A percentile compares a stretch with the other conserved stretches of the same genome.
These are phyloP conservation scores for Phrynocephalus versicolor DNA, from an alignment of 2,113 vertebrate species.

Conservation along the genomic window DNA sequence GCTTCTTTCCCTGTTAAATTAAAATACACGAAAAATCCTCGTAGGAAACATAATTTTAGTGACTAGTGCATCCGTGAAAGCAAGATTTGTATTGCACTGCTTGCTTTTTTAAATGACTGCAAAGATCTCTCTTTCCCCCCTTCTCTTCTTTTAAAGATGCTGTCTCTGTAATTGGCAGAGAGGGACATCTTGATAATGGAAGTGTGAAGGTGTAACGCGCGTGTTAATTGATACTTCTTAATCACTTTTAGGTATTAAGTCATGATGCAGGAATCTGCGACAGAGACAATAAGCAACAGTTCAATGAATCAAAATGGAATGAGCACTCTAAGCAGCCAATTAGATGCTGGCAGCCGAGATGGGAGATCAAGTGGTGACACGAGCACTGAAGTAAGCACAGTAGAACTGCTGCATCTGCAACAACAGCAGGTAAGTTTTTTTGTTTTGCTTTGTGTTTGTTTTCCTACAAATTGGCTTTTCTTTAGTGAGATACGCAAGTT, in stretches of 20 bases:
- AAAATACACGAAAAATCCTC: conserved; percentile 76
- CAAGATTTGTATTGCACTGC: conserved; percentile 88
- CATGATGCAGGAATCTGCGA: conserved; percentile 99
- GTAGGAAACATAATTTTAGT: conserved; percentile 84
- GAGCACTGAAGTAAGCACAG: conserved; percentile 99
- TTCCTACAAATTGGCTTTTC: conserved; percentile 59
- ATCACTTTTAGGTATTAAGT: conserved; percentile 99
- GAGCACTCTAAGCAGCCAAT: conserved; percentile 99
- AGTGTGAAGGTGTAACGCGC: conserved; percentile 88
- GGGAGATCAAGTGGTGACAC: conserved; percentile 99
- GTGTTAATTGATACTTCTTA: conserved; percentile 99
- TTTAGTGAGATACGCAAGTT: background rate
- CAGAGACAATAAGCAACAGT: conserved; percentile 99
- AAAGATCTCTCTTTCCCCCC: conserved; percentile 66
- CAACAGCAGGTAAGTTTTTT: conserved; percentile 99
- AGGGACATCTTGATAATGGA: conserved; percentile 95
- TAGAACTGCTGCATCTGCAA: conserved; percentile 99
- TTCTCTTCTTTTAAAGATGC: conserved; percentile 72
- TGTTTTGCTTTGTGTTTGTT: conserved; percentile 76
- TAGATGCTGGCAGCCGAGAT: conserved; percentile 99
- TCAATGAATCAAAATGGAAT: conserved; percentile 99
- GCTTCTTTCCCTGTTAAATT: conserved; percentile 77
- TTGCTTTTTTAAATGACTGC: conserved; percentile 88
- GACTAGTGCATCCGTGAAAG: conserved; percentile 77
- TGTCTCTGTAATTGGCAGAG: conserved; percentile 95